These are phyloP conservation scores for Gymnodraco acuticeps DNA, from an alignment of 2,797 vertebrate genomes.

Conservation along the genomic window DNA sequence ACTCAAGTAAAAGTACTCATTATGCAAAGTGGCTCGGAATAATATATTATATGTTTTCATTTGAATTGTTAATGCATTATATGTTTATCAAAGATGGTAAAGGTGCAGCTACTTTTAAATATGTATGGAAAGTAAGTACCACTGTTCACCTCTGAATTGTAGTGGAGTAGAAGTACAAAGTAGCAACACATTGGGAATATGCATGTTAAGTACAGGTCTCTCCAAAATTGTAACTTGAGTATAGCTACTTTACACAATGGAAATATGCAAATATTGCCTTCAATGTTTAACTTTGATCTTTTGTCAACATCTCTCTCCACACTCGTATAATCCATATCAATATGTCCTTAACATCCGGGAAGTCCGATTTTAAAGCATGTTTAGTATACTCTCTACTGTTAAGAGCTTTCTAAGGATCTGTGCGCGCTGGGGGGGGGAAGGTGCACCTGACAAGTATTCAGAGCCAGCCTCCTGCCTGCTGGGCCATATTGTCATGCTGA, in stretches of 20 bases:
- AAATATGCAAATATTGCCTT: not conserved
- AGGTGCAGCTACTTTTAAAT: too few species aligned
- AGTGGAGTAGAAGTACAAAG: too few species aligned
- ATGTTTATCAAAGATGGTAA: too few species aligned
- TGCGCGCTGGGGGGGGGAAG: not conserved
- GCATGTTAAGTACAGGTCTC: too few species aligned
- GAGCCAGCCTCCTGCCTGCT: conserved; percentile 38
- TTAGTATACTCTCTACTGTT: not conserved
- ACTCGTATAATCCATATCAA: not conserved
- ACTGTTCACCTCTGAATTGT: too few species aligned
- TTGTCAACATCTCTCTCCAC: not conserved
- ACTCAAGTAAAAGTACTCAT: too few species aligned
- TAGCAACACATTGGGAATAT: too few species aligned
- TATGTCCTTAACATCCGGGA: not conserved
- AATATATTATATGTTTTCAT: too few species aligned
- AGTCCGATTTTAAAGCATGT: not conserved
- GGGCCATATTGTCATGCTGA: conserved; percentile 64
- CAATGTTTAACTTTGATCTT: not conserved
- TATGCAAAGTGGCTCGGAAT: too few species aligned
- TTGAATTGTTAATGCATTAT: too few species aligned
- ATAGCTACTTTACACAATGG: not conserved
- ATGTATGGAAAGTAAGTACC: too few species aligned
- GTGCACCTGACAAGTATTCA: conserved; percentile 52
- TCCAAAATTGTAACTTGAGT: too few species aligned
- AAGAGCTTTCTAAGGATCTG: not conserved